phyloP scores from a whole-genome alignment of 2,888 invertebrate species.

The Protodeltote pygarga region DNA sequence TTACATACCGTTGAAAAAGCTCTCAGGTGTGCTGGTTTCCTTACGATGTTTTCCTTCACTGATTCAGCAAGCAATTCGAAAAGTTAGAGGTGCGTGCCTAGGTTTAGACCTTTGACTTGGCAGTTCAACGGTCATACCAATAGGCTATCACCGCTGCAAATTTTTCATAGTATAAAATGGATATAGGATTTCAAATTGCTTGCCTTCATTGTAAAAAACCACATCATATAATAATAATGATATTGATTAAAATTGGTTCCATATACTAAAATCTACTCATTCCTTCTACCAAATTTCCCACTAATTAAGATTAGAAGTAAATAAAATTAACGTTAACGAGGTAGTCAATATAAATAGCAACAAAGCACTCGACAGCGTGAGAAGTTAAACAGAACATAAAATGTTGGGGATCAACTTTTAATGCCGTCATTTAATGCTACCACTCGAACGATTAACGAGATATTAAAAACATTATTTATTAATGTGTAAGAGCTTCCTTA shows the following conservation, averaged over 20 bases:
- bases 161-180: no score
- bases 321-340: slow-evolving; percentile 44
- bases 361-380: slow-evolving; percentile 55
- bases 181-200: no score
- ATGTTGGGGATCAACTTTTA: slow-evolving; percentile 54
- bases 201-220: slow-evolving; percentile 18
- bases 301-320: slow-evolving; percentile 34
- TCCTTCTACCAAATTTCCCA: slow-evolving; percentile 11
- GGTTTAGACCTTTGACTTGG: no score
- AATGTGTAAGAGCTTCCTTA: slow-evolving; percentile 19
- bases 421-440: slow-evolving; percentile 25
- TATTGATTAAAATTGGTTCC: no score
- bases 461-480: slow-evolving; percentile 43
- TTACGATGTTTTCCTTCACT: no score
- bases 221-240: not conserved
- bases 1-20: no score
- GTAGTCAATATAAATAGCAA: slow-evolving; percentile 40
- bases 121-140: no score
- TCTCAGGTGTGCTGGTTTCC: no score
- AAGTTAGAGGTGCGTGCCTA: no score
- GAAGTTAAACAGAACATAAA: slow-evolving; percentile 61
- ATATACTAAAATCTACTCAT: not conserved
- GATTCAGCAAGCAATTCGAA: no score
- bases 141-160: no score
- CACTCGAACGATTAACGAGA: slow-evolving; percentile 39